Evolutionary conservation across 2,113 vertebrate genomes (phyloP).

Genomic region (Otus sunia): DNA sequence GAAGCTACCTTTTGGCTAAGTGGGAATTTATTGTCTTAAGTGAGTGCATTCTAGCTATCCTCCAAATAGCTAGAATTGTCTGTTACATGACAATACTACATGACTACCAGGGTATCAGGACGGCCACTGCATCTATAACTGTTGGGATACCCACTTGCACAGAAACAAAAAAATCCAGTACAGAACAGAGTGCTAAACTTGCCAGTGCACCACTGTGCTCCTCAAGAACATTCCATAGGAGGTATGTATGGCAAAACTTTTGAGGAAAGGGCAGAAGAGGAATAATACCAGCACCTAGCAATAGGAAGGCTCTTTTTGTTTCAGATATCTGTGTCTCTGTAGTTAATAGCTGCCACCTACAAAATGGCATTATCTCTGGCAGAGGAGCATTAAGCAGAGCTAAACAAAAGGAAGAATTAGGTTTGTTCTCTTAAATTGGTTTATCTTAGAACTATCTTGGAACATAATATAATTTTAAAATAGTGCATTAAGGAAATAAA

Average conservation of each 20-base stretch:
- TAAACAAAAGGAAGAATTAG: slow-evolving; percentile 35
- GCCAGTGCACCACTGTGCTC: background rate
- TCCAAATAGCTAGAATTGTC: background rate
- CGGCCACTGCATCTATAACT: background rate
- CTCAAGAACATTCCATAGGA: background rate
- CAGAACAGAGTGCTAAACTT: background rate
- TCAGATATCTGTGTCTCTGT: background rate
- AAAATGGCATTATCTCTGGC: slow-evolving; percentile 18
- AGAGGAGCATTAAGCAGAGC: background rate
- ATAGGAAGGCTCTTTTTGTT: background rate
- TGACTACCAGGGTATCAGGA: background rate
- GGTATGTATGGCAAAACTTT: background rate
- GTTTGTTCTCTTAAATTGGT: slow-evolving; percentile 16
- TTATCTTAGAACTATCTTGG: slow-evolving; percentile 9
- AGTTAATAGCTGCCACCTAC: slow-evolving; percentile 18
- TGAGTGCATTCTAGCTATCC: background rate
- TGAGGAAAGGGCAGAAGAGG: background rate
- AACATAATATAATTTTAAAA: slow-evolving; percentile 8
- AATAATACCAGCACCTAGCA: background rate
- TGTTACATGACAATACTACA: background rate
- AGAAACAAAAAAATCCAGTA: background rate
- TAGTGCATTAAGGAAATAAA: slow-evolving; percentile 22
- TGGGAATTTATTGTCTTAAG: background rate
- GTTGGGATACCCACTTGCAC: background rate
- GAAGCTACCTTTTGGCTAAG: background rate